phyloP scores from a whole-genome alignment of 2,888 invertebrate genomes.

The Hartigia nigra region DNA sequence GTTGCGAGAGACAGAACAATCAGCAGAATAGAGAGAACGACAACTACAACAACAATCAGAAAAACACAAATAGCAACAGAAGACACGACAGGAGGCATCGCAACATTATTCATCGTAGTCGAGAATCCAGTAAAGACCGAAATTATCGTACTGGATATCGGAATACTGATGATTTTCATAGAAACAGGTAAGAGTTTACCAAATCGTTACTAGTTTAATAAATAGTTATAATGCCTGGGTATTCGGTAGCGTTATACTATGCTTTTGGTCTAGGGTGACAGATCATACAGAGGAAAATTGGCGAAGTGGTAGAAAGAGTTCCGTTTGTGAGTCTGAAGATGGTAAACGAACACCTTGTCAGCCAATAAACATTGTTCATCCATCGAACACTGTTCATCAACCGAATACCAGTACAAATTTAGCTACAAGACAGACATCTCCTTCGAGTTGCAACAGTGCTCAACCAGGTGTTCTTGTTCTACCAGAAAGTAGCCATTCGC shows the following conservation, averaged over 20 bases:
- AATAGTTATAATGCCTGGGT: background rate
- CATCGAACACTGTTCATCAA: constrained; percentile 33
- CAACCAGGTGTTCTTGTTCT: constrained; percentile 66
- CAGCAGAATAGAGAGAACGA: constrained; percentile 61
- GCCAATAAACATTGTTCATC: background rate
- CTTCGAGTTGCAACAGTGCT: constrained; percentile 36
- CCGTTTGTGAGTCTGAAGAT: constrained; percentile 59
- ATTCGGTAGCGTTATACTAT: background rate
- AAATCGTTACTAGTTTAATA: background rate
- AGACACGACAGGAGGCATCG: constrained; percentile 52
- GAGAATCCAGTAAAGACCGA: constrained; percentile 67
- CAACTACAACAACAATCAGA: constrained; percentile 55
- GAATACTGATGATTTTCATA: constrained; percentile 54
- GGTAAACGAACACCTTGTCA: constrained; percentile 43
- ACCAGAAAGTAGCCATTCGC: constrained; percentile 54
- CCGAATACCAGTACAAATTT: constrained; percentile 42
- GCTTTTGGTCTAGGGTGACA: background rate
- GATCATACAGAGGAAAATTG: constrained; percentile 57
- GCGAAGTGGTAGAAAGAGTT: constrained; percentile 58
- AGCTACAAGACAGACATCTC: constrained; percentile 32
- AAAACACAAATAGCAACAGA: constrained; percentile 44
- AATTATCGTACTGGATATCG: constrained; percentile 53
- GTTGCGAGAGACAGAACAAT: constrained; percentile 61
- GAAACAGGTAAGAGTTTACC: constrained; percentile 43
- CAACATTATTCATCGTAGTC: constrained; percentile 58